These are phyloP conservation scores for Chesias legatella DNA, from an alignment of 2,888 invertebrate species.

Conservation along the genomic window DNA sequence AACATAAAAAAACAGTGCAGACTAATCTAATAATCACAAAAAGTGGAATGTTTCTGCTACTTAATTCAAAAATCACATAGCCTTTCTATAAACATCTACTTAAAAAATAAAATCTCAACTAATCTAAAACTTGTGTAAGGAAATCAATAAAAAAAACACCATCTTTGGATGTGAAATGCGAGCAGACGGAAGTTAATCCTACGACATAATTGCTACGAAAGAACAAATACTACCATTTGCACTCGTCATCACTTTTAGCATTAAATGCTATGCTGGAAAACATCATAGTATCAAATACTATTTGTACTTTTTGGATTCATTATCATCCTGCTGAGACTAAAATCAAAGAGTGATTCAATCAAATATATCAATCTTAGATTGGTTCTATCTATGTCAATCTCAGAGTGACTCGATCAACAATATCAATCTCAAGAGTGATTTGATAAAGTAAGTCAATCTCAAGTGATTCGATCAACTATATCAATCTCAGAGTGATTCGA, in stretches of 20 bases:
- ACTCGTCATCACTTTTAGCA: conserved; percentile 25
- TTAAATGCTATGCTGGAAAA: conserved; percentile 30
- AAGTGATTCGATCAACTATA: too few relatives aligned
- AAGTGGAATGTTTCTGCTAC: conserved; percentile 72
- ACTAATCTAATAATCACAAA: conserved; percentile 70
- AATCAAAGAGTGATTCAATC: conserved; percentile 9
- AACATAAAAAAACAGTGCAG: conserved; percentile 44
- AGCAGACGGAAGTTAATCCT: conserved; percentile 37
- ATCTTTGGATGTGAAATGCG: conserved; percentile 67
- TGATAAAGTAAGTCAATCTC: too few relatives aligned
- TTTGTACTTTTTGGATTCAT: conserved; percentile 25
- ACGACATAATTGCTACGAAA: conserved; percentile 19
- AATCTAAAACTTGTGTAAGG: conserved; percentile 36
- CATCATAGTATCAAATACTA: conserved; percentile 18
- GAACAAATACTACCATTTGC: conserved; percentile 1
- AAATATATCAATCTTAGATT: too few relatives aligned
- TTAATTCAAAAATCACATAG: conserved; percentile 74
- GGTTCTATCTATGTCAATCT: too few relatives aligned
- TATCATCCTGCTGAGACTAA: neutral
- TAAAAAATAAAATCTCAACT: conserved; percentile 43
- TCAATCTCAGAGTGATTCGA: too few relatives aligned
- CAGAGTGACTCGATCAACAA: too few relatives aligned
- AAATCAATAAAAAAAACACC: conserved; percentile 43
- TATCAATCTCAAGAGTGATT: too few relatives aligned
- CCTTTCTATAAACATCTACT: conserved; percentile 48